Base-by-base conservation (phyloP, 2,888 invertebrate genomes). In the Agriopis marginaria region DNA sequence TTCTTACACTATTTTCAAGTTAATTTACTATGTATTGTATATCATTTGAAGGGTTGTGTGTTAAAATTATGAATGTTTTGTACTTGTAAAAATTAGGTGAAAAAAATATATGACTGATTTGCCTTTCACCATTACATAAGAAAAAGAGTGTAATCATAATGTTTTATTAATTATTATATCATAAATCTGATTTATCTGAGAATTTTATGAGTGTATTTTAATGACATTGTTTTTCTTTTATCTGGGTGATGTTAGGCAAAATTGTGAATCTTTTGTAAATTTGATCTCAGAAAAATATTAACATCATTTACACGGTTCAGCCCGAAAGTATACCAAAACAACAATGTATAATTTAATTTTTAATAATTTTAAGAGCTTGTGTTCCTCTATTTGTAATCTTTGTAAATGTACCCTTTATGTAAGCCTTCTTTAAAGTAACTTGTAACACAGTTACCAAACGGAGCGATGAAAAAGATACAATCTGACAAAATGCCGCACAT, bases 291-390 rank as follows among this genome's bases (percentile, higher is more conserved):
- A 85, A 79, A 32, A 82, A 79, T 69, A 76, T 75, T 77, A 78
- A 77, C 77, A 79, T 82, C 84, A 80, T 77, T 23, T 78, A 65
- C 86, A 86, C 86, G 87, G 84, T 75, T 72, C 85, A 82, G 84
- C 85, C 86, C 85, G 86, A 78, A 66, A 59, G 79, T 86, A 90
- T 90, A 93, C 93, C 93, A 93, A 93, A 93, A 88, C 84, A 89
- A 89, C 87, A 88, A 88, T 91, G 89, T 90, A 89, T 89, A 89
- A 89, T 87, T 89, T 87, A 86, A 83, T 77, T 73, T 76, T 69
- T 78, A 73, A 73, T 73, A 78, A 58, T 65, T 64, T 23, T 90
- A 89, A 89, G 86, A 73, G 86, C 89, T 91, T 82, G 89, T 93
- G 93, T 93, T 93, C 92, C 93, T 93, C 83, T 89, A 83, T 81